Percentiles rank a stretch among this genome's conserved stretches.
These are phyloP conservation scores for Ctenochaetus hawaiiensis DNA, from an alignment of 2,797 vertebrate species.

Conservation along the genomic window DNA sequence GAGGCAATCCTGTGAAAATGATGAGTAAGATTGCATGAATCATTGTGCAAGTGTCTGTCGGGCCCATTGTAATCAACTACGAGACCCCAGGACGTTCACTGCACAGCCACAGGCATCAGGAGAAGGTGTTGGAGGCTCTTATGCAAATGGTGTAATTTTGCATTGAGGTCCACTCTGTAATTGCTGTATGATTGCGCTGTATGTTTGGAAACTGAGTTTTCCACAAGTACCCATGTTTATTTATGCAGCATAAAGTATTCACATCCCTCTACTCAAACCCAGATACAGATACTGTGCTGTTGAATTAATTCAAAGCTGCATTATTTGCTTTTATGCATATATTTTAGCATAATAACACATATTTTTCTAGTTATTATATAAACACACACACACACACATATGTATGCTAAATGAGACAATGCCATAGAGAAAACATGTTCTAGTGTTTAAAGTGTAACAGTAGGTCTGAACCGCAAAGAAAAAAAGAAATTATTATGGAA, in stretches of 20 bases:
- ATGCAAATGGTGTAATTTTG: constrained; percentile 52
- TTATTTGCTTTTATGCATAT: too few species aligned
- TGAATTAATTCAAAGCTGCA: not conserved
- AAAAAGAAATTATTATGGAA: too few species aligned
- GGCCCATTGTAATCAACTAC: constrained; percentile 55
- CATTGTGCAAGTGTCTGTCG: constrained; percentile 35
- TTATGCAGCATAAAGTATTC: not conserved
- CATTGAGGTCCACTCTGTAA: constrained; percentile 40
- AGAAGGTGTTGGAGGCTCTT: constrained; percentile 27
- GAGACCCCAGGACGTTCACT: constrained; percentile 36
- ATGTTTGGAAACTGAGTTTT: constrained; percentile 26
- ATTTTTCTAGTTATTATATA: too few species aligned
- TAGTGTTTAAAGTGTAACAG: not conserved
- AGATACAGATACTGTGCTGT: not conserved
- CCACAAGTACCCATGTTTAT: constrained; percentile 29
- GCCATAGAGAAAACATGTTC: too few species aligned
- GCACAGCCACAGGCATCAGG: constrained; percentile 24
- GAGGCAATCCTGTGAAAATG: constrained; percentile 58
- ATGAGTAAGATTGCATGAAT: constrained; percentile 62
- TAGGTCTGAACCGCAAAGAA: not conserved
- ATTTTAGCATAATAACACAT: too few species aligned
- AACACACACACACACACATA: too few species aligned
- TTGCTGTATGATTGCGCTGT: constrained; percentile 40
- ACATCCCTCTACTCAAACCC: not conserved
- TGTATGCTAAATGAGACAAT: too few species aligned